Base-by-base conservation (phyloP, 2,113 vertebrate species). In the Cygnus atratus region DNA sequence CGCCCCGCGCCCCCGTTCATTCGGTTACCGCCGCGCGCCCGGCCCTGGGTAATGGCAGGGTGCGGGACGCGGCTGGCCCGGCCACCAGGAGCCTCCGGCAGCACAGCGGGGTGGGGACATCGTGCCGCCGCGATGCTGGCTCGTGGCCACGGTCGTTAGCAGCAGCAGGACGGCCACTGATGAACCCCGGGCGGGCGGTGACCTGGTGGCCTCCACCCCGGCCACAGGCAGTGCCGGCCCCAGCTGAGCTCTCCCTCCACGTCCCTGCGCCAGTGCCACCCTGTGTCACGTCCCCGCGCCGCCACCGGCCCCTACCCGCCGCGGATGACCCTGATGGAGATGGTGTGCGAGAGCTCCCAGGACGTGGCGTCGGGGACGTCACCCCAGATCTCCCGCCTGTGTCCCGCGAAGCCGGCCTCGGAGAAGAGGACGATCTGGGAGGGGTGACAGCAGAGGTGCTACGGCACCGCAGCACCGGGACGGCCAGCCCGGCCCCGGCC, bases 271-370 rank as follows among this genome's bases (percentile, higher is more conserved):
- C 43, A 18, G 43, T 18, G 28, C 17, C 3, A 0, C 25, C 2
- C 43, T 18, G 16, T 44, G 22, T 9, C 59, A 15, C 3, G 18
- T 37, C 24, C 72, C 28, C 2, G 5, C 46, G 37, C 50, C 14
- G 29, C 18, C 3, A 0, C 25, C 2, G 13, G 37, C 59, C 46
- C 99, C 98, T 97, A 99, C 99, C 99, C 99, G 96, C 99, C 99
- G 92, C 99, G 98, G 67, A 99, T 71, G 67, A 99, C 99, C 52
- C 98, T 96, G 65, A 99, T 92, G 82, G 99, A 99, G 93, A 99
- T 98, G 48, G 98, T 98, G 68, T 98, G 98, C 3, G 98, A 97
- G 14, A 97, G 97, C n/a, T 98, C 96, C 99, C 99, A 99, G 37
- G 97, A 19, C 0, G 98, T 99, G 54, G 98, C 98, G 1, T 99